A percentile compares a stretch with the other conserved stretches of the same genome.
Conservation (phyloP, 2,888 invertebrate genomes). For the Orchesella flavescens region DNA sequence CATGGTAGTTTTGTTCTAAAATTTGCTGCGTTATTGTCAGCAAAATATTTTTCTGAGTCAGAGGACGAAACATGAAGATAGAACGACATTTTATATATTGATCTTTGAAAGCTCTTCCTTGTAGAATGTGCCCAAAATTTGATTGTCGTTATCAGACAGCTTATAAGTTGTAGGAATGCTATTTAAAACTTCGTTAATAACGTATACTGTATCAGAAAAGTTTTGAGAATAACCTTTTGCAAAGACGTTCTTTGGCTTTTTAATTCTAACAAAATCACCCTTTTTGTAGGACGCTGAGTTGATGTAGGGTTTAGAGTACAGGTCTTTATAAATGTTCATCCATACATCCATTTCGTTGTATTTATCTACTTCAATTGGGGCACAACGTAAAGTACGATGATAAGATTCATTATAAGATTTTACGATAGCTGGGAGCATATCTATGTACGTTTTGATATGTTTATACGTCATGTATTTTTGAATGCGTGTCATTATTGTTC, state of each 20-base stretch:
- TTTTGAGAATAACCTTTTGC: neutral
- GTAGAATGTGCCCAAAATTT: constrained; percentile 11
- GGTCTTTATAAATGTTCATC: neutral
- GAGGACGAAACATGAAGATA: neutral
- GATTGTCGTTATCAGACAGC: constrained; percentile 7
- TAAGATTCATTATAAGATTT: constrained; percentile 34
- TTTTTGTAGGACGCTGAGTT: too few relatives aligned
- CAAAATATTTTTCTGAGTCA: neutral
- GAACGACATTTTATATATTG: constrained; percentile 19
- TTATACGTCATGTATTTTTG: constrained; percentile 22
- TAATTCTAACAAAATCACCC: constrained; percentile 11
- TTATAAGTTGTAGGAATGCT: constrained; percentile 34
- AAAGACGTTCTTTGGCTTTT: neutral
- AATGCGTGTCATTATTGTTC: constrained; percentile 25
- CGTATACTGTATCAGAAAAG: neutral
- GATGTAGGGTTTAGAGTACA: too few relatives aligned
- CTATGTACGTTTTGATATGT: neutral
- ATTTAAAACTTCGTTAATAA: constrained; percentile 2
- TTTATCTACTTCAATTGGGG: constrained; percentile 33
- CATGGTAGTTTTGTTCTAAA: neutral
- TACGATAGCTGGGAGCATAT: constrained; percentile 3
- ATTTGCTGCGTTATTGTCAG: neutral
- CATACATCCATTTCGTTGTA: constrained; percentile 51
- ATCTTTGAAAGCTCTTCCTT: constrained; percentile 18
- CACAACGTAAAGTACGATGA: constrained; percentile 21